phyloP scores from a whole-genome alignment of 2,797 vertebrate genomes.

The Astyanax mexicanus region DNA sequence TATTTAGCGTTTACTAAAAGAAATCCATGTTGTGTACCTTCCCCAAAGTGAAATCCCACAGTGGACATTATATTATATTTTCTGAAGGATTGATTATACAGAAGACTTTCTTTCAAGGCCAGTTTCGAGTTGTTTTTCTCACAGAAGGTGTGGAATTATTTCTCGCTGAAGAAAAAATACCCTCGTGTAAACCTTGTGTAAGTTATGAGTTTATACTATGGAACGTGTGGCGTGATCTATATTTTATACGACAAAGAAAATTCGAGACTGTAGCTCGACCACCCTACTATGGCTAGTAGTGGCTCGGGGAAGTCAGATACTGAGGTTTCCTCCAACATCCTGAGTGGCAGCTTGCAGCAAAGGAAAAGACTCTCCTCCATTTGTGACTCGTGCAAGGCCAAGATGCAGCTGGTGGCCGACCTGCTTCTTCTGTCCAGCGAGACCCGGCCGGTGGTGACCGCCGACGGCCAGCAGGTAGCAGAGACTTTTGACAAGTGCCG shows the following conservation, averaged over 20 bases:
- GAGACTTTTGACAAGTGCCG: slow-evolving; percentile 98
- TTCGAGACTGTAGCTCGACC: slow-evolving; percentile 64
- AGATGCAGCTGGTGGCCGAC: slow-evolving; percentile 99
- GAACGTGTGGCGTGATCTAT: slow-evolving; percentile 59
- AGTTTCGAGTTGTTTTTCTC: slow-evolving; percentile 67
- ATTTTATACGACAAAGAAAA: slow-evolving; percentile 59
- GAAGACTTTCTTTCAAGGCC: slow-evolving; percentile 73
- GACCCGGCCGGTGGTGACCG: slow-evolving; percentile 91
- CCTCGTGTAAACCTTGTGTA: slow-evolving; percentile 59
- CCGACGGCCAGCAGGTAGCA: slow-evolving; percentile 84
- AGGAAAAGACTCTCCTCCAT: slow-evolving; percentile 89
- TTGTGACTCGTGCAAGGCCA: slow-evolving; percentile 93
- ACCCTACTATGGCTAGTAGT: slow-evolving; percentile 92
- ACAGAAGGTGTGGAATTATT: slow-evolving; percentile 55
- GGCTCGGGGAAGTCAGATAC: slow-evolving; percentile 90
- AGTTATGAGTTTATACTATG: slow-evolving; percentile 63
- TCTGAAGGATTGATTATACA: slow-evolving; percentile 76
- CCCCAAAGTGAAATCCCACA: slow-evolving; percentile 40
- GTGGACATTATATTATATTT: slow-evolving; percentile 53
- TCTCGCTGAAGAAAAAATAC: slow-evolving; percentile 62
- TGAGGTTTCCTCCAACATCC: slow-evolving; percentile 82
- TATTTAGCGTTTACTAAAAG: slow-evolving; percentile 71
- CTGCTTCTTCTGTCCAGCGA: slow-evolving; percentile 96
- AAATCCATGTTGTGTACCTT: slow-evolving; percentile 60
- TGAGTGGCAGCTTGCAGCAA: slow-evolving; percentile 82